Evolutionary conservation across 2,113 vertebrate species (phyloP), one percentile per base, ranked within the genome.

Genomic region (Pelecanoides urinatrix): DNA sequence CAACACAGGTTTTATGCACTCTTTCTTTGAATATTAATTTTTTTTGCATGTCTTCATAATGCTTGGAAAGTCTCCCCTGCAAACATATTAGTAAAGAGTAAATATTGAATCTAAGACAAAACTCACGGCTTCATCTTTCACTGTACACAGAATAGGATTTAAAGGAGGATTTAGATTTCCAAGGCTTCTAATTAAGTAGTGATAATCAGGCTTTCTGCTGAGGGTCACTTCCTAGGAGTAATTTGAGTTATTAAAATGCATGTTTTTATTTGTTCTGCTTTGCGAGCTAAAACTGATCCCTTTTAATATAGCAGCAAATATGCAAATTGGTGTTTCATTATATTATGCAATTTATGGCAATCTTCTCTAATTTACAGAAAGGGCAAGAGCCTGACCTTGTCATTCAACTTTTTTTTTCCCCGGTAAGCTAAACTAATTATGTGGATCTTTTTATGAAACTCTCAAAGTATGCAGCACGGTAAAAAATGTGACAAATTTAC

Each of bases 41-140:
- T 97, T 97, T 98, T 98, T 62, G 86, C 97, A 94, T 98, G 98
- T 98, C 98, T 99, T 98, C 98, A 97, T 98, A 98, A 99, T 98
- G 97, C 97, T 98, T 96, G 95, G 98, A 98, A 99, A 99, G 98
- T 98, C 98, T 98, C 97, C 98, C 98, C 97, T 98, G 99, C 98
- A 99, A 99, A 99, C 98, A 98, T 98, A 99, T 98, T 98, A 99
- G 99, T 98, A 98, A 99, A 99, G 99, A 98, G 99, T 99, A 99
- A 99, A 99, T 99, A 99, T 99, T 99, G 99, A 99, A 99, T 99
- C 98, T 99, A 98, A 98, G 99, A 99, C 99, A 99, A 99, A 99
- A 99, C 98, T 99, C 99, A 97, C 90, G 98, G 98, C 97, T 98
- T 98, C 98, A 98, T 98, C 98, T 98, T 98, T 98, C 98, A 98